phyloP scores from a whole-genome alignment of 2,797 vertebrate genomes.

The Capromys pilorides region DNA sequence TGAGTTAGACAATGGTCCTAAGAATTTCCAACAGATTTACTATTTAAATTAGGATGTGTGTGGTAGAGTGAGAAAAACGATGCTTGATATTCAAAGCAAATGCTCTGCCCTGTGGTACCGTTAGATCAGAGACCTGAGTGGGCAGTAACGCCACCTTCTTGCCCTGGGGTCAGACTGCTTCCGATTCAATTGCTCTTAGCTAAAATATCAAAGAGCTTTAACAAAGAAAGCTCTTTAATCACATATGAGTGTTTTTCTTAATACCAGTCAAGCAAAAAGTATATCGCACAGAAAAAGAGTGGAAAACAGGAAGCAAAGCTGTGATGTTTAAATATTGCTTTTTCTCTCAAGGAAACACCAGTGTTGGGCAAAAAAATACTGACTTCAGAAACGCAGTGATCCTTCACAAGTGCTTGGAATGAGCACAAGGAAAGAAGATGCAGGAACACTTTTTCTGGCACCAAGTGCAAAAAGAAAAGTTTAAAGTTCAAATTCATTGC shows the following conservation, averaged over 20 bases:
- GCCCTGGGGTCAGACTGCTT: background rate
- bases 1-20: too few relatives aligned
- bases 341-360: conserved; percentile 51
- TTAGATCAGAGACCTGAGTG: background rate
- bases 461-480: background rate
- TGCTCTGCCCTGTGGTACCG: background rate
- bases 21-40: too few relatives aligned
- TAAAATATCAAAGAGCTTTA: conserved; percentile 67
- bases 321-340: conserved; percentile 60
- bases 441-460: conserved; percentile 50
- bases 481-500: conserved; percentile 62
- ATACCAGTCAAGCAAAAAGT: conserved; percentile 69
- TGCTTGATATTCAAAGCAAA: conserved; percentile 50
- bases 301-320: conserved; percentile 64
- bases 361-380: conserved; percentile 46
- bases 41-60: background rate
- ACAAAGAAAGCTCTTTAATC: conserved; percentile 64
- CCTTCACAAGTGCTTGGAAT: conserved; percentile 63
- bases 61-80: conserved; percentile 9
- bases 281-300: conserved; percentile 33
- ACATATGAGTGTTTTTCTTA: conserved; percentile 18
- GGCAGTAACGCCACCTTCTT: conserved; percentile 18
- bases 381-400: conserved; percentile 53
- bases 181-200: conserved; percentile 35
- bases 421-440: conserved; percentile 56